Percentiles rank a stretch among this genome's conserved stretches.
These are phyloP conservation scores for Mamestra brassicae DNA, from an alignment of 2,888 invertebrate species.

Conservation along the genomic window DNA sequence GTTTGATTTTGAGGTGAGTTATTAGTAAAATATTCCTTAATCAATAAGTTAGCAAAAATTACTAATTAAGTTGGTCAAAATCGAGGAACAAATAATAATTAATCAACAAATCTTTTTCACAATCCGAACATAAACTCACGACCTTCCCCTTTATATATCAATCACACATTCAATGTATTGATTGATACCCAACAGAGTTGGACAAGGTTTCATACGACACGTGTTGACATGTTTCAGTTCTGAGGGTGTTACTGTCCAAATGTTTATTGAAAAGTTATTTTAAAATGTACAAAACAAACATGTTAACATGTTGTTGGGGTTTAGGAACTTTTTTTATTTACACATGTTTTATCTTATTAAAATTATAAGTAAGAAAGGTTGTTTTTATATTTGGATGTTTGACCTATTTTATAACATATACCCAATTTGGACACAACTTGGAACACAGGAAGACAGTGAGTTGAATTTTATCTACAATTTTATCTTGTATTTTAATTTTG, in stretches of 20 bases:
- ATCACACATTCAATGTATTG: conserved; percentile 40
- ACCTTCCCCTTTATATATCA: conserved; percentile 2
- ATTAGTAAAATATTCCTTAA: no score
- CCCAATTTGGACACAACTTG: no score
- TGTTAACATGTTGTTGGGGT: not conserved
- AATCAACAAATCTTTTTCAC: no score
- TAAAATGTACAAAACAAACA: not conserved
- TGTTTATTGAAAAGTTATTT: conserved; percentile 8
- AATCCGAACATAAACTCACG: not conserved
- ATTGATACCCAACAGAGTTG: conserved; percentile 27
- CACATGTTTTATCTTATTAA: not conserved
- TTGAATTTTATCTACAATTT: no score
- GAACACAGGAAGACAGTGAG: no score
- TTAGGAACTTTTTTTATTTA: not conserved
- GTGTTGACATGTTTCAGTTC: not conserved
- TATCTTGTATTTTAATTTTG: no score
- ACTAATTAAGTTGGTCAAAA: not conserved
- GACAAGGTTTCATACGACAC: conserved; percentile 23
- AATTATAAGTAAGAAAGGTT: no score
- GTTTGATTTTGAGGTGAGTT: no score
- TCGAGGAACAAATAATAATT: no score
- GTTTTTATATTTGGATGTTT: no score
- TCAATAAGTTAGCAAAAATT: no score
- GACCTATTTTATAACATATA: no score
- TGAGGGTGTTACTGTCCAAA: not conserved